These are phyloP conservation scores for Sebastes hubbsi DNA, from an alignment of 2,797 vertebrate genomes.

Conservation along the genomic window DNA sequence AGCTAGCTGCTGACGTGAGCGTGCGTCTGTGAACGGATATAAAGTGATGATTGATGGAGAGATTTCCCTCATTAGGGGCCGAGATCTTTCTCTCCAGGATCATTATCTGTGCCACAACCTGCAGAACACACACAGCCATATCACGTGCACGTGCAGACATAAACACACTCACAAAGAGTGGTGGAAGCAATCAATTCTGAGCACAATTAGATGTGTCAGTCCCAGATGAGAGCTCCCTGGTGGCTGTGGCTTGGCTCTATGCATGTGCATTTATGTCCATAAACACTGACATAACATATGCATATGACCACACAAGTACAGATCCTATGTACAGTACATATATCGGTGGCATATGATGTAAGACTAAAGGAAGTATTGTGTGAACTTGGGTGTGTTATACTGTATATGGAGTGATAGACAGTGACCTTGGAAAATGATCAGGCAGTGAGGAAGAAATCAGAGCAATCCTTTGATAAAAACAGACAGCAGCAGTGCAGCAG, in stretches of 20 bases:
- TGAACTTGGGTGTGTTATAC: background rate
- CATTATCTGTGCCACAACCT: conserved; percentile 46
- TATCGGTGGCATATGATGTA: background rate
- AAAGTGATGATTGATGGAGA: conserved; percentile 41
- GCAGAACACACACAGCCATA: conserved; percentile 12
- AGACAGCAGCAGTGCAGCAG: background rate
- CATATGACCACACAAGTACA: background rate
- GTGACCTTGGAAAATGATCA: conserved; percentile 16
- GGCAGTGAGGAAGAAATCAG: background rate
- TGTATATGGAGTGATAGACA: conserved; percentile 8
- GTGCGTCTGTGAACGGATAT: conserved; percentile 1
- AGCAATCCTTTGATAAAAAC: background rate
- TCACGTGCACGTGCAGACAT: background rate
- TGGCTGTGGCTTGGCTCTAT: conserved; percentile 26
- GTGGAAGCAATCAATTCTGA: conserved; percentile 43
- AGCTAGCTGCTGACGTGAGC: conserved; percentile 7
- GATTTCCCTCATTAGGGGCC: conserved; percentile 23
- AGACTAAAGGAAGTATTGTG: background rate
- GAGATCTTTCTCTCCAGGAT: conserved; percentile 23
- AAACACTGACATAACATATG: background rate
- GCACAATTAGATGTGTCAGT: conserved; percentile 37
- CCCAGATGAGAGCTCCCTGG: conserved; percentile 34
- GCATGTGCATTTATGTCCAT: background rate
- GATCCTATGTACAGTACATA: background rate
- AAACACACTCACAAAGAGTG: conserved; percentile 6